Percentiles rank a stretch among this genome's conserved stretches.
These are phyloP conservation scores for Thunnus thynnus DNA, from an alignment of 2,113 vertebrate genomes.

Conservation along the genomic window DNA sequence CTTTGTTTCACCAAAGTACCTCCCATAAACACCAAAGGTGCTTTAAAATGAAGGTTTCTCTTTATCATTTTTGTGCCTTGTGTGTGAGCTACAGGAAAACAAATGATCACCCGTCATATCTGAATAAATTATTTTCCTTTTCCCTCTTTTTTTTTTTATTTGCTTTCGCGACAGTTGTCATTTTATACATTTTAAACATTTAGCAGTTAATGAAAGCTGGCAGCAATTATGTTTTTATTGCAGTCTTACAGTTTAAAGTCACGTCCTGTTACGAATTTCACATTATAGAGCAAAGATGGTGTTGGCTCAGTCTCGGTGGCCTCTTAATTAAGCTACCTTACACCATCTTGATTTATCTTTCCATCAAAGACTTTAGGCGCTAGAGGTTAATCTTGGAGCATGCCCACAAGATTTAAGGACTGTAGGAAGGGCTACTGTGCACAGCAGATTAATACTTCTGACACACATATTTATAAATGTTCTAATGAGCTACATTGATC, in stretches of 20 bases:
- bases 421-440: slow-evolving; percentile 57
- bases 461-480: slow-evolving; percentile 50
- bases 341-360: slow-evolving; percentile 9
- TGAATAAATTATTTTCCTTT: slow-evolving; percentile 21
- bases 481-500: slow-evolving; percentile 14
- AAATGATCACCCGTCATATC: slow-evolving; percentile 61
- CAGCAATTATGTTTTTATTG: slow-evolving; percentile 31
- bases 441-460: slow-evolving; percentile 46
- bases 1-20: slow-evolving; percentile 87
- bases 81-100: slow-evolving; percentile 84
- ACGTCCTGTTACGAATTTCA: background rate
- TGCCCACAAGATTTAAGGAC: slow-evolving; percentile 29
- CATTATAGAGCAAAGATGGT: slow-evolving; percentile 22
- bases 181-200: slow-evolving; percentile 37
- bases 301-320: background rate
- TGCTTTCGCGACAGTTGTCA: slow-evolving; percentile 17
- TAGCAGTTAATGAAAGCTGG: slow-evolving; percentile 46
- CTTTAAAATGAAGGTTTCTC: slow-evolving; percentile 87
- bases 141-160: background rate
- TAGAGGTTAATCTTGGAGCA: background rate
- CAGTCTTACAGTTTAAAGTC: slow-evolving; percentile 14
- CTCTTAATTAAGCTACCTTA: slow-evolving; percentile 4
- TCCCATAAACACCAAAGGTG: slow-evolving; percentile 88
- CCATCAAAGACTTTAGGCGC: background rate
- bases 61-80: slow-evolving; percentile 88